phyloP scores from a whole-genome alignment of 2,888 invertebrate species.

The Eledone cirrhosa region DNA sequence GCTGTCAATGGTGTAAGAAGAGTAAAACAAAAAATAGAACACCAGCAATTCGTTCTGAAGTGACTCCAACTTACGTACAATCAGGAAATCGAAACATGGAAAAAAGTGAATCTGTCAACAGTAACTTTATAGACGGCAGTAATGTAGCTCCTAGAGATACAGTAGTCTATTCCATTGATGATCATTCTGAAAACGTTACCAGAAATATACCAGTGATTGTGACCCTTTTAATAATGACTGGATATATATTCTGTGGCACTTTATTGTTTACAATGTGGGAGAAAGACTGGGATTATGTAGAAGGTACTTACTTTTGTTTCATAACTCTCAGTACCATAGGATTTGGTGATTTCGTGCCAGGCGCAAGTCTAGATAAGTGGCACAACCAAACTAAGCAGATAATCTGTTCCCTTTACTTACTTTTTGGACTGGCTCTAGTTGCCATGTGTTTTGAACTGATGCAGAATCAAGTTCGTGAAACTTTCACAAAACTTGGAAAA shows the following conservation, averaged over 20 bases:
- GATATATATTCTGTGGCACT: constrained; percentile 89
- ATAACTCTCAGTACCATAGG: constrained; percentile 68
- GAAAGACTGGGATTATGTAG: constrained; percentile 89
- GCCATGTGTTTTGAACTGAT: constrained; percentile 69
- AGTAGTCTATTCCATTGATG: constrained; percentile 10
- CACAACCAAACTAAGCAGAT: constrained; percentile 60
- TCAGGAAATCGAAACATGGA: background rate
- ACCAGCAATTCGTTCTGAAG: constrained; percentile 1
- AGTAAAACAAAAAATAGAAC: background rate
- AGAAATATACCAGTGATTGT: constrained; percentile 83
- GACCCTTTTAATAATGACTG: constrained; percentile 88
- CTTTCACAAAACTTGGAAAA: constrained; percentile 61
- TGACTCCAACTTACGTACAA: background rate
- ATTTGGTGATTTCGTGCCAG: constrained; percentile 67
- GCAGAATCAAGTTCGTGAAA: constrained; percentile 67
- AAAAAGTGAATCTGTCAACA: background rate
- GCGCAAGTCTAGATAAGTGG: constrained; percentile 50
- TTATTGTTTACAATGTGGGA: constrained; percentile 93
- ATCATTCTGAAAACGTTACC: constrained; percentile 28
- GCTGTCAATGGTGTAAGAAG: constrained; percentile 15
- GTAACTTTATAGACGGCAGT: constrained; percentile 3
- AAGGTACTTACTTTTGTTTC: constrained; percentile 74
- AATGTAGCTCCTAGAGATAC: background rate
- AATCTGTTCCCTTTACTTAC: constrained; percentile 64
- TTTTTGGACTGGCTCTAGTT: constrained; percentile 67